These are phyloP conservation scores for Lucifuga dentata DNA, from an alignment of 2,113 vertebrate species.

Conservation along the genomic window DNA sequence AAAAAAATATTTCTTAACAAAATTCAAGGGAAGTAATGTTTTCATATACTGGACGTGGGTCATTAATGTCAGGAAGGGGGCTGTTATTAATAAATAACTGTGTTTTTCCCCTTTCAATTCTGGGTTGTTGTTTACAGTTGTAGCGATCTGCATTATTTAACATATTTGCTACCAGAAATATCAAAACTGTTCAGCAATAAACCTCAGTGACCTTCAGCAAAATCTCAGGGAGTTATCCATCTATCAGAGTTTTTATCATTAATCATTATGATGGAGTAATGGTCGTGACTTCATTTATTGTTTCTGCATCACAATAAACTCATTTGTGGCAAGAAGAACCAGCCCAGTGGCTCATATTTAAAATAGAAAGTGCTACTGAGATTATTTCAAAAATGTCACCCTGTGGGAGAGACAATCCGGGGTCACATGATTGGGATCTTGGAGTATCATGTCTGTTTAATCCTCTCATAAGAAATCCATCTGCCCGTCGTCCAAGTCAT, in stretches of 20 bases:
- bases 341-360: not conserved
- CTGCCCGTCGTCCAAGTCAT: too few relatives aligned
- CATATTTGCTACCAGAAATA: constrained; percentile 13
- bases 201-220: not conserved
- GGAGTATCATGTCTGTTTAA: not conserved
- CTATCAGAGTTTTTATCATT: not conserved
- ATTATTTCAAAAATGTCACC: not conserved
- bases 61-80: constrained; percentile 19
- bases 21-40: constrained; percentile 9
- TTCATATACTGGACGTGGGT: constrained; percentile 18
- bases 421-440: not conserved
- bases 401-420: not conserved
- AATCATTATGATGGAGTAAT: too few relatives aligned
- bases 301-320: not conserved
- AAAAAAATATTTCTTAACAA: too few relatives aligned
- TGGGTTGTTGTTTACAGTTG: constrained; percentile 11
- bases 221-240: not conserved
- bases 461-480: too few relatives aligned
- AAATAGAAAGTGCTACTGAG: constrained; percentile 14
- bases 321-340: not conserved
- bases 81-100: constrained; percentile 43
- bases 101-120: constrained; percentile 13
- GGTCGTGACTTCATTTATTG: not conserved
- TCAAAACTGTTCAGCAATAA: constrained; percentile 22
- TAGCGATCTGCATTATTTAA: constrained; percentile 35